Conservation (phyloP, 2,113 vertebrate species). For the Oreotrochilus melanogaster region DNA sequence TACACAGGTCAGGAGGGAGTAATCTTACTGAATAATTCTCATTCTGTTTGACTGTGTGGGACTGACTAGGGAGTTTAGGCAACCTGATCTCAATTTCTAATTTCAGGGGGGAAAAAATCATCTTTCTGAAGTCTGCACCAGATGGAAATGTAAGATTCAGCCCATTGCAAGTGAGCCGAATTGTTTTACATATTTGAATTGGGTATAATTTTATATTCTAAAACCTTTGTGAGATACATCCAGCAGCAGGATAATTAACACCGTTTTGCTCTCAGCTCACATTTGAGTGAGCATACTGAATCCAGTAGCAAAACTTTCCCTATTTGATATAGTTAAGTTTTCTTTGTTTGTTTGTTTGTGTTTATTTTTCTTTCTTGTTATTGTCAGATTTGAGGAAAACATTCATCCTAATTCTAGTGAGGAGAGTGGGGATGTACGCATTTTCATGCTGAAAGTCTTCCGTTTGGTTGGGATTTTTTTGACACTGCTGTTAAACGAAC, state of each 20-base stretch:
- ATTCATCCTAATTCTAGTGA: neutral
- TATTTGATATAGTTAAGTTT: neutral
- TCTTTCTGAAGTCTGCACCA: neutral
- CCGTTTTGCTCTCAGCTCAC: neutral
- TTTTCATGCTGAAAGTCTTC: neutral
- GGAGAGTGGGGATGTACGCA: neutral
- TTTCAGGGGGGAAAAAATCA: neutral
- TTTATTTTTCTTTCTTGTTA: neutral
- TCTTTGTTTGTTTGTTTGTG: no score
- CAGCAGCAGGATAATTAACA: neutral
- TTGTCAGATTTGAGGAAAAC: neutral
- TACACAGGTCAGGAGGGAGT: neutral
- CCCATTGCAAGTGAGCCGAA: neutral
- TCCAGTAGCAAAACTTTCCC: neutral
- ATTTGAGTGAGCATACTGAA: neutral
- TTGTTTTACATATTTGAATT: constrained; percentile 10
- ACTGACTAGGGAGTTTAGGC: neutral
- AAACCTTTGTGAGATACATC: neutral
- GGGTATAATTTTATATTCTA: neutral
- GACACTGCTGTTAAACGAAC: neutral
- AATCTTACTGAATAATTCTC: neutral
- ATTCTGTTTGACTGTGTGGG: neutral
- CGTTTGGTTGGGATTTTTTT: neutral
- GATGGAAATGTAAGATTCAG: neutral
- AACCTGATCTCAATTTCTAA: constrained; percentile 15